Conservation (phyloP, 2,888 invertebrate species). For the Xiphydria camelus region DNA sequence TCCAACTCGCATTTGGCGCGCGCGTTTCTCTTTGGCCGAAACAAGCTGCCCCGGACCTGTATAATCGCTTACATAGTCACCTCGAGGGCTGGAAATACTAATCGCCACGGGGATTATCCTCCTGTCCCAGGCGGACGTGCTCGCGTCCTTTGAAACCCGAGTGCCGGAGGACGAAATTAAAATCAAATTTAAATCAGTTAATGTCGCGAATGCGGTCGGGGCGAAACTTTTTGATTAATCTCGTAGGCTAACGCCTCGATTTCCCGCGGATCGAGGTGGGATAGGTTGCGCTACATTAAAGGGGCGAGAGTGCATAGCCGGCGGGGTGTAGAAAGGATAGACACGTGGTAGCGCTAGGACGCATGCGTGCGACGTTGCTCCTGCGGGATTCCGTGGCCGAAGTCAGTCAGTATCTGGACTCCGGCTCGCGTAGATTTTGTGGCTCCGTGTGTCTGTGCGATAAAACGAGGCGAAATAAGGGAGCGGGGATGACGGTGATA, state of each 20-base stretch:
- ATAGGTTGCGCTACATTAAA: slow-evolving; percentile 6
- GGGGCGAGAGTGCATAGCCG: slow-evolving; percentile 19
- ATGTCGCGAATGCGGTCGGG: slow-evolving; percentile 21
- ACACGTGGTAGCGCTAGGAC: slow-evolving; percentile 46
- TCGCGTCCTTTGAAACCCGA: neutral
- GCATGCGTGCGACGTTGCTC: slow-evolving; percentile 54
- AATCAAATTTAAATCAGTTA: slow-evolving; percentile 28
- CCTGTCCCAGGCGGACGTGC: neutral
- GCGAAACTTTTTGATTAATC: slow-evolving; percentile 37
- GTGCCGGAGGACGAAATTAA: slow-evolving; percentile 23
- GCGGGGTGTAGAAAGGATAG: slow-evolving; percentile 39
- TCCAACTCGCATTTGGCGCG: too few relatives aligned
- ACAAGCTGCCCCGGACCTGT: too few relatives aligned
- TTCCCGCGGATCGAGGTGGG: slow-evolving; percentile 22
- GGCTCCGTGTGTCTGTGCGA: slow-evolving; percentile 23
- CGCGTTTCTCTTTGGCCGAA: too few relatives aligned
- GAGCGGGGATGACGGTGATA: slow-evolving; percentile 27
- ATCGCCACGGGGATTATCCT: too few relatives aligned
- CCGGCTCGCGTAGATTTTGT: slow-evolving; percentile 43
- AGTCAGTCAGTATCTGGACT: slow-evolving; percentile 52
- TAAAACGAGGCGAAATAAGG: slow-evolving; percentile 12
- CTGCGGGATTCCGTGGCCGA: slow-evolving; percentile 40
- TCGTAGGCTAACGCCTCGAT: slow-evolving; percentile 25
- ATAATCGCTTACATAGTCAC: too few relatives aligned
- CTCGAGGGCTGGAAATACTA: too few relatives aligned